Percentiles rank a stretch among this genome's conserved stretches.
phyloP scores from a whole-genome alignment of 2,113 vertebrate species.

The Pedionomus torquatus region DNA sequence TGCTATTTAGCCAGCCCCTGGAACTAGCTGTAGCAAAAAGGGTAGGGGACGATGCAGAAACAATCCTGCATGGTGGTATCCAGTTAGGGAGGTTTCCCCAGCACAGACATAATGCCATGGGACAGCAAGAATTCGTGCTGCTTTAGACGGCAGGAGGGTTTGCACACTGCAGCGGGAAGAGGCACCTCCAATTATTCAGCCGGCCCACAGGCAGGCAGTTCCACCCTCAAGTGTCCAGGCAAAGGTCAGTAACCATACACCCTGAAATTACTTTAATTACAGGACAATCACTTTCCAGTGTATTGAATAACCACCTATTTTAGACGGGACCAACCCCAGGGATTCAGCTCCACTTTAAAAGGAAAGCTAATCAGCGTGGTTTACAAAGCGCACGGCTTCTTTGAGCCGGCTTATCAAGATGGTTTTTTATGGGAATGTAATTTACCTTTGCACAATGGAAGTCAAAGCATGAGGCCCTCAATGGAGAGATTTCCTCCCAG shows the following conservation, averaged over 20 bases:
- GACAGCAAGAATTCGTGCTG: not conserved
- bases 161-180: not conserved
- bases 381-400: not conserved
- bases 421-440: not conserved
- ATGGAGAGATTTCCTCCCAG: not conserved
- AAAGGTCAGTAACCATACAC: not conserved
- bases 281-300: not conserved
- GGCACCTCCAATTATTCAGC: not conserved
- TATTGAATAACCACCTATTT: not conserved
- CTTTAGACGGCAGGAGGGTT: not conserved
- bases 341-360: not conserved
- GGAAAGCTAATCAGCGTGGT: not conserved
- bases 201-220: not conserved
- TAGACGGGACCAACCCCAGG: not conserved
- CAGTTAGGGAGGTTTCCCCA: not conserved
- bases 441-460: not conserved
- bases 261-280: constrained; percentile 1
- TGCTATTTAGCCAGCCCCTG: not conserved
- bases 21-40: not conserved
- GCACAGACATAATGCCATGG: not conserved
- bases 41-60: not conserved
- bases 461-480: not conserved
- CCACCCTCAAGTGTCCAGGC: not conserved
- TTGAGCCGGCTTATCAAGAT: constrained; percentile 7
- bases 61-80: not conserved